Evolutionary conservation across 2,797 vertebrate species (phyloP).

Genomic region (Ptychadena robeensis): DNA sequence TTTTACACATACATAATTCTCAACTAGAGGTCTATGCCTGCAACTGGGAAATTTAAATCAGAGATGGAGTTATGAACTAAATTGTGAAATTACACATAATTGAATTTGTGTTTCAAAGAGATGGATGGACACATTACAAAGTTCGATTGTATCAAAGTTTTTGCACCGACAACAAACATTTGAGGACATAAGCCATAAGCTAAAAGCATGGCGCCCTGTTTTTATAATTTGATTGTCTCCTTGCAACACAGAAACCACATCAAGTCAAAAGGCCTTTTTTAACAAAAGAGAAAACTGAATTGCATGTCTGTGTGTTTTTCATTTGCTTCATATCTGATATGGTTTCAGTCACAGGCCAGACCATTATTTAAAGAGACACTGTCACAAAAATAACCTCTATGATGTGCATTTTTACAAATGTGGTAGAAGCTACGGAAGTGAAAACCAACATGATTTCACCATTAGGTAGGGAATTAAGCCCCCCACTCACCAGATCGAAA

Average conservation of each 20-base stretch:
- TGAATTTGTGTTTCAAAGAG: constrained; percentile 67
- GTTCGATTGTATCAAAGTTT: constrained; percentile 63
- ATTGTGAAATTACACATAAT: constrained; percentile 69
- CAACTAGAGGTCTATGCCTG: constrained; percentile 64
- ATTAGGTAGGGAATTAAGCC: too few relatives aligned
- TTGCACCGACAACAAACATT: constrained; percentile 62
- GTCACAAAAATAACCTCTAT: neutral
- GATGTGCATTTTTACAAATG: neutral
- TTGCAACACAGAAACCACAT: constrained; percentile 56
- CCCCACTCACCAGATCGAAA: too few relatives aligned
- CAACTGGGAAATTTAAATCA: constrained; percentile 69
- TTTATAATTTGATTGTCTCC: constrained; percentile 60
- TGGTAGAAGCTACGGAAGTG: neutral
- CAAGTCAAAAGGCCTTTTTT: constrained; percentile 45
- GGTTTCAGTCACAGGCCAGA: neutral
- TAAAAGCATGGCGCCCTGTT: constrained; percentile 59
- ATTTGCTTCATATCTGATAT: constrained; percentile 35
- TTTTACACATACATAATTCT: constrained; percentile 67
- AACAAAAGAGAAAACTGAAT: constrained; percentile 47
- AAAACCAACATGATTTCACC: neutral
- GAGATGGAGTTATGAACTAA: constrained; percentile 66
- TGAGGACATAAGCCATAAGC: constrained; percentile 62
- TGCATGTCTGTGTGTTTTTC: constrained; percentile 36
- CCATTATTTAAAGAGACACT: constrained; percentile 18
- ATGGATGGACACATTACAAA: constrained; percentile 61